Conservation (phyloP, 2,888 invertebrate species). For the Agrilus mali region DNA sequence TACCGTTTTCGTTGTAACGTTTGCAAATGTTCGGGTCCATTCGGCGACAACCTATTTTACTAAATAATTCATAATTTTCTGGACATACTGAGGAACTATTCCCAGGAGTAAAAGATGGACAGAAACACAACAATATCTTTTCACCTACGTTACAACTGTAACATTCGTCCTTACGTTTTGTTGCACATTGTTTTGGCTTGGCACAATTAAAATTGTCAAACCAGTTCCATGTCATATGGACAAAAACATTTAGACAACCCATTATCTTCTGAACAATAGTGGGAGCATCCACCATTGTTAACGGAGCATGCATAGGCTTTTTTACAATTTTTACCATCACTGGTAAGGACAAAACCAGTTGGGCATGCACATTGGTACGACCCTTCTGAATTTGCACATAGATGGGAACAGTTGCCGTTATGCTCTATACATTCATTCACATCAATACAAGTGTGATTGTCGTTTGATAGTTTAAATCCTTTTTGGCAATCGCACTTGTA, state of each 20-base stretch:
- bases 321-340: conserved; percentile 26
- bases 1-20: conserved; percentile 40
- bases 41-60: too few relatives aligned
- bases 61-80: too few relatives aligned
- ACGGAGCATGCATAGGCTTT: conserved; percentile 34
- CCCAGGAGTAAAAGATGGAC: conserved; percentile 4
- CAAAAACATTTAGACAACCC: conserved; percentile 38
- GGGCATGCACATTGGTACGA: conserved; percentile 35
- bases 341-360: conserved; percentile 20
- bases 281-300: conserved; percentile 42
- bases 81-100: too few relatives aligned
- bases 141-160: too few relatives aligned
- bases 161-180: conserved; percentile 5
- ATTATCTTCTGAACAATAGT: conserved; percentile 35
- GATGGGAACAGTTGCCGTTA: conserved; percentile 35
- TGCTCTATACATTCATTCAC: conserved; percentile 33
- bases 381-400: conserved; percentile 36
- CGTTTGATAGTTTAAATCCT: conserved; percentile 28
- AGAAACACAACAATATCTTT: too few relatives aligned
- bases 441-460: conserved; percentile 24
- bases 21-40: conserved; percentile 6
- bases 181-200: conserved; percentile 37
- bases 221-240: conserved; percentile 29
- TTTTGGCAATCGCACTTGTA: conserved; percentile 24
- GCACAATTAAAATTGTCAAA: conserved; percentile 26